Evolutionary conservation across 2,113 vertebrate species (phyloP).

Genomic region (Indicator indicator): DNA sequence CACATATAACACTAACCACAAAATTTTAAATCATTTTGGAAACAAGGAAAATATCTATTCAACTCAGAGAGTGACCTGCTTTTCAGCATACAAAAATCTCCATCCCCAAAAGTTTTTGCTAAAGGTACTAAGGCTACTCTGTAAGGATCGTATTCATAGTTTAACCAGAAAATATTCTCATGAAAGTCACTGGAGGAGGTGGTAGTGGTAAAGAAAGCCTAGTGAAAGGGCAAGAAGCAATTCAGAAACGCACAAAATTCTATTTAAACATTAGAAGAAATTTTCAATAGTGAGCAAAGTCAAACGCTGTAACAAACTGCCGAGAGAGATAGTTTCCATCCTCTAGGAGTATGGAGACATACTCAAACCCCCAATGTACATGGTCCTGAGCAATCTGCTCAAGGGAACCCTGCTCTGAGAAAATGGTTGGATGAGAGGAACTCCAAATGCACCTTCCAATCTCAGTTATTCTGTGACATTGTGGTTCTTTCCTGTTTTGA

Average conservation of each 20-base stretch:
- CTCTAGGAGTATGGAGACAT: not conserved
- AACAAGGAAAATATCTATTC: not conserved
- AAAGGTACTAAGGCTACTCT: not conserved
- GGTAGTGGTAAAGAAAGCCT: not conserved
- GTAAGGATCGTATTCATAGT: not conserved
- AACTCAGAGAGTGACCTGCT: not conserved
- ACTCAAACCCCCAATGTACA: not conserved
- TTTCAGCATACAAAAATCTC: not conserved
- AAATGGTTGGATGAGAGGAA: accelerated
- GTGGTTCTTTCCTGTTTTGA: not conserved
- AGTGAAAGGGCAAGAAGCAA: not conserved
- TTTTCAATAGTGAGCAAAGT: accelerated
- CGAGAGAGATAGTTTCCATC: not conserved
- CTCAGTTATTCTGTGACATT: not conserved
- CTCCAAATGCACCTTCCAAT: accelerated
- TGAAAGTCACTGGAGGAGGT: not conserved
- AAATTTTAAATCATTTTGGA: constrained; percentile 1
- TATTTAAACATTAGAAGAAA: not conserved
- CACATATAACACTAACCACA: not conserved
- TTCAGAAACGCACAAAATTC: not conserved
- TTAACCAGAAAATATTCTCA: not conserved
- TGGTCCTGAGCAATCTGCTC: not conserved
- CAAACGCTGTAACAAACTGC: not conserved
- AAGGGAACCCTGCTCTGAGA: not conserved
- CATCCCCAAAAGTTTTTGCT: not conserved